These are phyloP conservation scores for Acanthaster planci DNA, from an alignment of 35 echinoderm and acorn worm species.

Conservation along the genomic window DNA sequence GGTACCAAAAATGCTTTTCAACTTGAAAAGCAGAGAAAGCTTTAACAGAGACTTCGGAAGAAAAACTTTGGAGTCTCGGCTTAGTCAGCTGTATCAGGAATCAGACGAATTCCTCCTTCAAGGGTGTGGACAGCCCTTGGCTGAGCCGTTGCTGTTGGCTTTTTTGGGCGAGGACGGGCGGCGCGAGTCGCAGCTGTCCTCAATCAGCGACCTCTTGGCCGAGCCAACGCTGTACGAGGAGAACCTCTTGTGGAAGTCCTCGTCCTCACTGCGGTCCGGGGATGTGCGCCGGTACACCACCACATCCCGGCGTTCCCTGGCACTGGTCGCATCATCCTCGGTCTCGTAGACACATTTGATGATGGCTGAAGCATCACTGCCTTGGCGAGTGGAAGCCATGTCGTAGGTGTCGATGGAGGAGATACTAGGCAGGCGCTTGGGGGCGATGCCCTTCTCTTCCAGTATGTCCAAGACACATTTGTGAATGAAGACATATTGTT, in stretches of 20 bases:
- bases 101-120: slow-evolving; percentile 6
- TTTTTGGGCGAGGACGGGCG: not conserved
- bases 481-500: slow-evolving; percentile 98
- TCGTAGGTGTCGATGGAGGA: slow-evolving; percentile 18
- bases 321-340: not conserved
- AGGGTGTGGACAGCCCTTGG: not conserved
- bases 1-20: too few relatives aligned
- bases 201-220: not conserved
- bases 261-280: not conserved
- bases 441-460: slow-evolving; percentile 69
- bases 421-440: slow-evolving; percentile 34
- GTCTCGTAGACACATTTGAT: not conserved
- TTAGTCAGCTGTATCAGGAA: too few relatives aligned
- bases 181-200: not conserved
- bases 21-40: too few relatives aligned
- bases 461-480: slow-evolving; percentile 83
- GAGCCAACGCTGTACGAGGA: slow-evolving; percentile 8
- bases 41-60: too few relatives aligned
- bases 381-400: slow-evolving; percentile 28
- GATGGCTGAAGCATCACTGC: slow-evolving; percentile 29
- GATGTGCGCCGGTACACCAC: not conserved
- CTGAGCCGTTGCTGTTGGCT: not conserved
- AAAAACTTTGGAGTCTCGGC: too few relatives aligned
- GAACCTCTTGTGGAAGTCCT: not conserved
- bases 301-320: not conserved